These are phyloP conservation scores for Micrasema minimum DNA, from an alignment of 1,140 invertebrate genomes.

Conservation along the genomic window DNA sequence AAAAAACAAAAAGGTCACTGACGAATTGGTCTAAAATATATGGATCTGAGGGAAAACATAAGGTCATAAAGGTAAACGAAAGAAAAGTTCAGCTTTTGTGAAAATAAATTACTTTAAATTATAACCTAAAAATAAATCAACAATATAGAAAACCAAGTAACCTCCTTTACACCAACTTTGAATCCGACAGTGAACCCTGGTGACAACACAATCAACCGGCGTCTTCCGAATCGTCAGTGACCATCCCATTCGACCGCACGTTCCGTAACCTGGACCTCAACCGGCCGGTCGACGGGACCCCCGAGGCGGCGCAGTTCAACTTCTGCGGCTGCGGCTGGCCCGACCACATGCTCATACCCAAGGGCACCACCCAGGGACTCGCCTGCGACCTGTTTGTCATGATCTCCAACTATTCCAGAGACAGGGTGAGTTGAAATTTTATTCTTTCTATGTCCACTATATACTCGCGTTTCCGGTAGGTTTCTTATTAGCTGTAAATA, in stretches of 20 bases:
- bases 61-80: no score
- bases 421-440: conserved; percentile 69
- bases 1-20: no score
- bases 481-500: no score
- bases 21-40: no score
- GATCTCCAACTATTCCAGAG: conserved; percentile 79
- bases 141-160: no score
- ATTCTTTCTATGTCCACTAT: no score
- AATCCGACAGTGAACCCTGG: conserved; percentile 70
- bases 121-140: no score
- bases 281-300: conserved; percentile 65
- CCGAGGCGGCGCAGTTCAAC: conserved; percentile 72
- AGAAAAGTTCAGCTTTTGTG: no score
- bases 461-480: no score
- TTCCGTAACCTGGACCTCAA: conserved; percentile 71
- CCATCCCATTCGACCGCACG: conserved; percentile 77
- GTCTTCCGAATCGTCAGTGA: conserved; percentile 76
- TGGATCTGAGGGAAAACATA: no score
- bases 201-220: conserved; percentile 70
- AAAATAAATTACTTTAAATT: no score
- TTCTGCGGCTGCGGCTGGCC: conserved; percentile 92
- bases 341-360: conserved; percentile 83
- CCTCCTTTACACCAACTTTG: no score
- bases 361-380: conserved; percentile 76
- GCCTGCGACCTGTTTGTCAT: conserved; percentile 81